Conservation (phyloP, 2,113 vertebrate genomes). For the Catagonus wagneri region DNA sequence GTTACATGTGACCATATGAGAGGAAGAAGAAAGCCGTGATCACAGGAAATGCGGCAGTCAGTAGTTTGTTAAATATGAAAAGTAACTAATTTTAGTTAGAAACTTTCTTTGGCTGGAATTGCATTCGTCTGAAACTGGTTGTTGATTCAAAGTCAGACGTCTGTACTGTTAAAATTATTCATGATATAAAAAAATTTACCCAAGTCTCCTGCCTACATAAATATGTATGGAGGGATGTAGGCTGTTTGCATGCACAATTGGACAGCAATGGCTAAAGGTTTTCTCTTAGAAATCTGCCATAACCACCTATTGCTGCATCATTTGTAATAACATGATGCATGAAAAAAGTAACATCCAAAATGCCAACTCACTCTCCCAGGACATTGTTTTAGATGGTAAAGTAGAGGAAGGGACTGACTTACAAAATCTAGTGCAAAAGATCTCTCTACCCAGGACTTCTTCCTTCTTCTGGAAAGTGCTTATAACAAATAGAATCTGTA, state of each 20-base stretch:
- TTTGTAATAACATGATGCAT: slow-evolving; percentile 78
- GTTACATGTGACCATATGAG: slow-evolving; percentile 45
- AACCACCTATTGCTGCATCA: slow-evolving; percentile 78
- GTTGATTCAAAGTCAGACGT: slow-evolving; percentile 81
- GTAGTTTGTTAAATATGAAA: slow-evolving; percentile 70
- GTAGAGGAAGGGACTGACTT: not conserved
- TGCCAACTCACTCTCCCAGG: not conserved
- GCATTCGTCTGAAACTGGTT: slow-evolving; percentile 69
- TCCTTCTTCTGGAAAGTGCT: not conserved
- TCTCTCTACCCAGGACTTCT: not conserved
- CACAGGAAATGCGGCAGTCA: slow-evolving; percentile 66
- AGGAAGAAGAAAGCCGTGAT: slow-evolving; percentile 71
- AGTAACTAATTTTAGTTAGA: slow-evolving; percentile 79
- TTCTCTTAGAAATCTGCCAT: slow-evolving; percentile 75
- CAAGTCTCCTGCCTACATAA: slow-evolving; percentile 79
- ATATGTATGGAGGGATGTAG: slow-evolving; percentile 79
- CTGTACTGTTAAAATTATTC: slow-evolving; percentile 82
- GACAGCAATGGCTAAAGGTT: slow-evolving; percentile 73
- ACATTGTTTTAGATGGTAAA: slow-evolving; percentile 51
- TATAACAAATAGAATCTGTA: not conserved
- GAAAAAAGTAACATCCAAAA: slow-evolving; percentile 79
- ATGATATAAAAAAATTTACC: slow-evolving; percentile 72
- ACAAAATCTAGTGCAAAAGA: not conserved
- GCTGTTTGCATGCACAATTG: slow-evolving; percentile 81
- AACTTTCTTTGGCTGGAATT: slow-evolving; percentile 72